Conservation (phyloP, 2,113 vertebrate species). For the Brachirus orientalis region DNA sequence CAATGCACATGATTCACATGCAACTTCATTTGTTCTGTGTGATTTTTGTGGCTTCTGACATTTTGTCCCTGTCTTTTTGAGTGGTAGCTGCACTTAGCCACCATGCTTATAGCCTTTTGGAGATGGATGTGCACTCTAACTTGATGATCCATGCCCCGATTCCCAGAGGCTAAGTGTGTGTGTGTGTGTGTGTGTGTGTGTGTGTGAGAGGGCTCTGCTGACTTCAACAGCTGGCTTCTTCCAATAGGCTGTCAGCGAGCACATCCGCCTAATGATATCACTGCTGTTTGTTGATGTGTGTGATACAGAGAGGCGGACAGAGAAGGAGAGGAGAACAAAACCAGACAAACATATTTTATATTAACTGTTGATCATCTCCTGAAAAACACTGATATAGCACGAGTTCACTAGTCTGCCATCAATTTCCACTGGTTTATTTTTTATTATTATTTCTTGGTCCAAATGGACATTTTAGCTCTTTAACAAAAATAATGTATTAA, state of each 20-base stretch:
- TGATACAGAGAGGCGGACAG: conserved; percentile 35
- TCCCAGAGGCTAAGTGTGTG: conserved; percentile 59
- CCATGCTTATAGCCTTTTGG: conserved; percentile 42
- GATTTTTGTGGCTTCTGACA: conserved; percentile 39
- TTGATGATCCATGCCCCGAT: conserved; percentile 68
- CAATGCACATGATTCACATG: conserved; percentile 23
- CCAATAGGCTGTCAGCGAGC: conserved; percentile 61
- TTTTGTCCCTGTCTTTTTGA: conserved; percentile 53
- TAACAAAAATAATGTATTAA: too few species aligned
- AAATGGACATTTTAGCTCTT: background rate
- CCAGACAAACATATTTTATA: conserved; percentile 11
- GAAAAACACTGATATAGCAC: background rate
- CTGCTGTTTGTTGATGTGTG: conserved; percentile 52
- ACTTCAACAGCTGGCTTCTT: conserved; percentile 67
- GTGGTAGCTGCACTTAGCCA: conserved; percentile 40
- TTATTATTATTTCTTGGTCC: background rate
- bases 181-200: conserved; percentile 10
- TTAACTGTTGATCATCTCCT: background rate
- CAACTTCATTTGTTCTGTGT: conserved; percentile 33
- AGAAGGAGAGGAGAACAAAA: conserved; percentile 10
- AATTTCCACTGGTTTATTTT: background rate
- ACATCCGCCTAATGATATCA: conserved; percentile 56
- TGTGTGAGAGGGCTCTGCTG: conserved; percentile 37
- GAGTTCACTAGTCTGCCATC: background rate
- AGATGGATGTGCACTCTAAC: conserved; percentile 73